Evolutionary conservation across 1,140 invertebrate genomes (phyloP), one percentile per base, ranked within the genome.

Genomic region (Drosophila biarmipes): DNA sequence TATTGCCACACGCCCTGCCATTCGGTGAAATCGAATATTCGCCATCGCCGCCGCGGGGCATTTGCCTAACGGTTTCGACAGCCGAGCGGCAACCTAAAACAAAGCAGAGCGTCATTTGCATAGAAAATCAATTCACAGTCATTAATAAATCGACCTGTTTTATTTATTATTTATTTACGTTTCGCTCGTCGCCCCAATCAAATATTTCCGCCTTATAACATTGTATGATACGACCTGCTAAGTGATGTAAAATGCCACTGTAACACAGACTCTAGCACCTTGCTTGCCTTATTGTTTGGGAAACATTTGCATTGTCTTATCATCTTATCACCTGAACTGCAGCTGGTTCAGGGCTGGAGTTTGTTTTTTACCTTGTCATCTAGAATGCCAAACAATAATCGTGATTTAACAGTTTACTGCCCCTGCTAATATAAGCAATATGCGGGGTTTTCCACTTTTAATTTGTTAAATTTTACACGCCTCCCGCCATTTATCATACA

Each of bases 121-220:
- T 86, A 82, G 55, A 66, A 78, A 87, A 75, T 82, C 81, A 35
- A 78, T 86, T 89, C 71, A 54, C 67, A 72, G 84, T 76, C 82
- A 86, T 86, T 82, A 86, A 78, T 82, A 86, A 86, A 86, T 82
- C 66, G 84, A 86, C 84, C 84, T 82, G 82, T 82, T 86, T 89
- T 89, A 78, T 85, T 78, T 75, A 68, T 74, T 75, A 68, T 80
- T 72, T 85, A 80, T 85, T 80, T 85, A 79, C 73, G 67, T 84
- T 73, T 80, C 58, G 43, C 15, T 58, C 53, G 27, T 27, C 59
- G 64, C 43, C 52, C 51, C 34, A 48, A 11, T 57, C 49, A 66
- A 86, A 81, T 64, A 87, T 87, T 78, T 86, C 81, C 81, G 81
- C 73, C 61, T 86, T 71, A 61, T 42, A 48, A 49, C 79, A 52